Evolutionary conservation across 2,888 invertebrate genomes (phyloP).

Genomic region (Mactromeris polynyma): DNA sequence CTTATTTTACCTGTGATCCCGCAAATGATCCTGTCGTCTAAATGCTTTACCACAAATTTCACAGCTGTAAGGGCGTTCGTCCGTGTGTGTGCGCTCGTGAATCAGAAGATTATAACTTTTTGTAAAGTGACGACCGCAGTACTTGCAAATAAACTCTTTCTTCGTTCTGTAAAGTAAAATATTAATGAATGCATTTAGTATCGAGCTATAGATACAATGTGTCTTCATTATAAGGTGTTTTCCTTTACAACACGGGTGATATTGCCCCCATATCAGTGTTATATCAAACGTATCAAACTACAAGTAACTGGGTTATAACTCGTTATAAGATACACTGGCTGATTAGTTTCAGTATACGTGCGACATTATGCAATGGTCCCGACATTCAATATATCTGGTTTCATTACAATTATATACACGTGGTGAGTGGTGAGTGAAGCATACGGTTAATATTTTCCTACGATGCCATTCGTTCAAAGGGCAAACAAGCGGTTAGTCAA

Average conservation of each 20-base stretch:
- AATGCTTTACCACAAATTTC: conserved; percentile 99
- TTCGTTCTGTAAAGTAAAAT: conserved; percentile 88
- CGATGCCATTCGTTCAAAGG: not conserved
- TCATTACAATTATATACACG: not conserved
- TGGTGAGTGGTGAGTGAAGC: not conserved
- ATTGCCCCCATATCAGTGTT: not conserved
- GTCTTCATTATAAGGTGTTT: not conserved
- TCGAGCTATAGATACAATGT: too few species aligned
- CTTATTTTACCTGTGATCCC: conserved; percentile 88
- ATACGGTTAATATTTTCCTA: not conserved
- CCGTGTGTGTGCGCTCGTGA: conserved; percentile 98
- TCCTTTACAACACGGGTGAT: not conserved
- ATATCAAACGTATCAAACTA: not conserved
- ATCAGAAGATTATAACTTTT: conserved; percentile 99
- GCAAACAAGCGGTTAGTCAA: not conserved
- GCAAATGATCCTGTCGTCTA: conserved; percentile 94
- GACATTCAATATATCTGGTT: not conserved
- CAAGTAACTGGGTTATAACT: not conserved
- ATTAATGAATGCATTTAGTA: too few species aligned
- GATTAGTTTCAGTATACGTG: not conserved
- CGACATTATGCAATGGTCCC: not conserved
- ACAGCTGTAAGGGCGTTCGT: conserved; percentile 98
- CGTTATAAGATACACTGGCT: not conserved
- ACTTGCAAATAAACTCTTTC: conserved; percentile 99
- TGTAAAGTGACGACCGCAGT: conserved; percentile 98